Evolutionary conservation across 2,888 invertebrate species (phyloP), one percentile per base, ranked within the genome.

Genomic region (Tenthredo scrophulariae): DNA sequence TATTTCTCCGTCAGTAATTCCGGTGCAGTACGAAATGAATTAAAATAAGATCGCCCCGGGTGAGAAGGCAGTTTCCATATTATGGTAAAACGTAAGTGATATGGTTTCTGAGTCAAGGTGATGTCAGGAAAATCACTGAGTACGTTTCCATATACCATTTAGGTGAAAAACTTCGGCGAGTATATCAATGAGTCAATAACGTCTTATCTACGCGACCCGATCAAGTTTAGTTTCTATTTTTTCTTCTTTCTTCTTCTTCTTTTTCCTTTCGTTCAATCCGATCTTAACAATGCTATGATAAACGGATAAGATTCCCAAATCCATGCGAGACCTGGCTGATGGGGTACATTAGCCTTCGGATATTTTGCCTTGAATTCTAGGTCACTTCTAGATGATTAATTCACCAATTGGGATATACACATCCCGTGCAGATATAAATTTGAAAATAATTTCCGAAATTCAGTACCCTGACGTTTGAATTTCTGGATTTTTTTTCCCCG

Each of bases 31-130:
- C 26, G 43, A 58, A 85, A 85, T 29, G 54, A 85, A 65, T 85
- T 70, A 22, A 33, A 67, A 58, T 4, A 67, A 83, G n/a, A 18
- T 10, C 22, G 85, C 85, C 72, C 70, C 37, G 54, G 85, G 85
- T n/a, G 2, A 70, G 33, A 50, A 79, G 85, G 80, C 77, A 85
- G 79, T 85, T 85, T 85, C 85, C 85, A 85, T 54, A 80, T 83
- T 83, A 83, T 83, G 29, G 29, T 22, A 37, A 40, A 80, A 62
- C 37, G n/a, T 18, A 40, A 37, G 13, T 80, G 43, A 43, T 37
- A 67, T 83, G 67, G 29, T 70, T 83, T 50, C 29, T 40, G 80
- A 58, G 62, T 62, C 65, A 83, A 83, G 83, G 83, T 50, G 67
- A 83, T 67, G 70, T 29, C 65, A 65, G 83, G 83, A 83, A 83